A percentile compares a stretch with the other conserved stretches of the same genome.
phyloP scores from a whole-genome alignment of 2,888 invertebrate species.

The Calameuta idolon region DNA sequence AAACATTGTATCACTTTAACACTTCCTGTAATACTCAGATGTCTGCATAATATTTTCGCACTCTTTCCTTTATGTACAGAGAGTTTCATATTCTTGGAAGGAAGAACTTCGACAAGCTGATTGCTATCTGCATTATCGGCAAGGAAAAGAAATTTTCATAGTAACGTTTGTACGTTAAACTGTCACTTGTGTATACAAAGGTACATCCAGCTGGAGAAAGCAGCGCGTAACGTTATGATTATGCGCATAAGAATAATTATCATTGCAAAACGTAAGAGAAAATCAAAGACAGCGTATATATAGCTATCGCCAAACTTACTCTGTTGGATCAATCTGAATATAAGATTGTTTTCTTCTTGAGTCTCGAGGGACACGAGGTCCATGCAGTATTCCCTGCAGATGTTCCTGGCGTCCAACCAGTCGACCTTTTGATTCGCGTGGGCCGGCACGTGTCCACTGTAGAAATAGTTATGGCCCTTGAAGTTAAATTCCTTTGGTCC shows the following conservation, averaged over 20 bases:
- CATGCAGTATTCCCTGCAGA: constrained; percentile 94
- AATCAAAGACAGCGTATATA: neutral
- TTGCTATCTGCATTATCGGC: neutral
- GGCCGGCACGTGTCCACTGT: constrained; percentile 83
- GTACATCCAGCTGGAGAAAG: neutral
- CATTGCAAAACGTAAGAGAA: neutral
- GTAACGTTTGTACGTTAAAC: neutral
- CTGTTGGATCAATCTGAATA: constrained; percentile 88
- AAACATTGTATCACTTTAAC: neutral
- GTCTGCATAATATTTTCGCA: neutral
- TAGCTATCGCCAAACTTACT: constrained; percentile 69
- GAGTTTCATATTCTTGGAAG: neutral
- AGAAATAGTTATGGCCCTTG: constrained; percentile 90
- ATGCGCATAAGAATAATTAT: neutral
- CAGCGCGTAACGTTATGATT: neutral
- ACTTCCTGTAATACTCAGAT: neutral
- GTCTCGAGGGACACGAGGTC: constrained; percentile 90
- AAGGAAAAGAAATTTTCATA: neutral
- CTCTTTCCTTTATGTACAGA: neutral
- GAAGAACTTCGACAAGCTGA: neutral
- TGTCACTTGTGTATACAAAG: neutral
- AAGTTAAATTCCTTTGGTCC: constrained; percentile 93
- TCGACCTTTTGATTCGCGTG: constrained; percentile 85
- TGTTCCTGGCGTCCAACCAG: constrained; percentile 91
- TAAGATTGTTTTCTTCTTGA: constrained; percentile 90